phyloP scores from a whole-genome alignment of 2,113 vertebrate species.

The Pygoscelis antarcticus region DNA sequence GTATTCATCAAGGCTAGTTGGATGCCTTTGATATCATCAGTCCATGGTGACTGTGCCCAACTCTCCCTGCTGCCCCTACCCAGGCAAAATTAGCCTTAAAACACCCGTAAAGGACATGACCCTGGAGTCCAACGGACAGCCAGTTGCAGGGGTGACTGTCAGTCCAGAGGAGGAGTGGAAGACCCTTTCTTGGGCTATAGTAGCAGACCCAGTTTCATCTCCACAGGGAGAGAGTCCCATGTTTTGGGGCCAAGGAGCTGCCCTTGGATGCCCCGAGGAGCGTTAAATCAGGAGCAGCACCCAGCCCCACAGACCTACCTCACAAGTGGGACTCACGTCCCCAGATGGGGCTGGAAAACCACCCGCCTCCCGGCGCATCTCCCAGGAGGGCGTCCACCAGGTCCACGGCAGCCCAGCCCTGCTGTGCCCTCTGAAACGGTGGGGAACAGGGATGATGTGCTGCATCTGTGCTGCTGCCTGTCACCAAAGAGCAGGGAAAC shows the following conservation, averaged over 20 bases:
- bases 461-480: not conserved
- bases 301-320: not conserved
- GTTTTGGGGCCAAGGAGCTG: not conserved
- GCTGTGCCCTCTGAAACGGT: not conserved
- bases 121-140: not conserved
- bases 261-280: not conserved
- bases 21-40: not conserved
- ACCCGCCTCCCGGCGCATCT: rapidly evolving
- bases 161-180: not conserved
- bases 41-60: not conserved
- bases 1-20: not conserved
- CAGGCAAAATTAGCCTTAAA: not conserved
- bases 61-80: not conserved
- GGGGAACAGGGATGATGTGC: not conserved
- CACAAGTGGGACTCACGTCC: not conserved
- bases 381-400: not conserved
- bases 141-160: not conserved
- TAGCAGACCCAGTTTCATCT: not conserved
- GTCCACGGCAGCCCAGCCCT: not conserved
- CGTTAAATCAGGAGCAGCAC: not conserved
- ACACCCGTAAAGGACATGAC: not conserved
- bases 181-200: not conserved
- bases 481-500: not conserved
- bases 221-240: not conserved
- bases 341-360: not conserved